phyloP scores from a whole-genome alignment of 2,113 vertebrate genomes.

The Crotalus horridus region DNA sequence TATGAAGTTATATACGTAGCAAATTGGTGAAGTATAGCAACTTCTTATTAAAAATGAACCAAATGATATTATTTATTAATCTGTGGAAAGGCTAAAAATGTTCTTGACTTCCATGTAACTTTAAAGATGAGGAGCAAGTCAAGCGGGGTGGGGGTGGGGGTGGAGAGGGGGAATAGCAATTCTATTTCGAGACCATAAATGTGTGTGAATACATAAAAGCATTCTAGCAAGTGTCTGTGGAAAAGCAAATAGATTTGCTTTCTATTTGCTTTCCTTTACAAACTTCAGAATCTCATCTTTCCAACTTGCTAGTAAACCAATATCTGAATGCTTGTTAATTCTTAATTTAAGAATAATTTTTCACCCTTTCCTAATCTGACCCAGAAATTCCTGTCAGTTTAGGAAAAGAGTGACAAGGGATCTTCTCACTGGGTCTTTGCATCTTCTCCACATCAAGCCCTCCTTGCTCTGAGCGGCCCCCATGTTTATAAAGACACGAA shows the following conservation, averaged over 20 bases:
- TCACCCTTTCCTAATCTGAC: not conserved
- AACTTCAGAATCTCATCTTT: not conserved
- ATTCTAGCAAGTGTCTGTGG: not conserved
- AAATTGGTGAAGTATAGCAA: not conserved
- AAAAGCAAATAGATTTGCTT: not conserved
- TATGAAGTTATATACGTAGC: not conserved
- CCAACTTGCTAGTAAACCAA: not conserved
- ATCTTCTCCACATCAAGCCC: not conserved
- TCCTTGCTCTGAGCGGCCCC: accelerated
- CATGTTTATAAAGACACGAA: accelerated
- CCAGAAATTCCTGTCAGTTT: not conserved
- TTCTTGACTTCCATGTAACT: not conserved
- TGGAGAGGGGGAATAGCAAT: not conserved
- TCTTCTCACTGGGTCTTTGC: accelerated
- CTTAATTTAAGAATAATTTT: not conserved
- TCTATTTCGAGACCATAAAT: not conserved
- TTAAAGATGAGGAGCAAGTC: not conserved
- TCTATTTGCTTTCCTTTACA: not conserved
- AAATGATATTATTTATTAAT: not conserved
- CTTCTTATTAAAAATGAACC: not conserved
- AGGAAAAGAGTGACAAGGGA: accelerated
- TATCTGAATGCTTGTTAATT: not conserved
- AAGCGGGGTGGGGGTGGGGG: accelerated
- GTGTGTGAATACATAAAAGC: not conserved
- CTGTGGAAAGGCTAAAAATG: not conserved